Conservation (phyloP, 2,888 invertebrate species). For the Tiliacea citrago region DNA sequence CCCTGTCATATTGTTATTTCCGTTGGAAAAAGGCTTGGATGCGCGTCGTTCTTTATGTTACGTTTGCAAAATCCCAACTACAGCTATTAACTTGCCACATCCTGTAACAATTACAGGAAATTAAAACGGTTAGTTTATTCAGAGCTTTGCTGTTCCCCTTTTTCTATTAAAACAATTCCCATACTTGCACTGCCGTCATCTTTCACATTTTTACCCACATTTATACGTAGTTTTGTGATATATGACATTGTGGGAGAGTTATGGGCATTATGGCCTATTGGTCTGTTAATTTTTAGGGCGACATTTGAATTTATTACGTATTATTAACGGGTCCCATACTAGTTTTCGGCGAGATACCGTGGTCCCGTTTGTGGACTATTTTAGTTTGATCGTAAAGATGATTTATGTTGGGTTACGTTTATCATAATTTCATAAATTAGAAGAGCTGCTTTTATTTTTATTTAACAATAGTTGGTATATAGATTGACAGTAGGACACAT, state of each 20-base stretch:
- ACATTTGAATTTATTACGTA: constrained; percentile 67
- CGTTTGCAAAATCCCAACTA: neutral
- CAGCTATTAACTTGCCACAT: neutral
- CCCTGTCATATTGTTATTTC: neutral
- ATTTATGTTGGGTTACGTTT: constrained; percentile 11
- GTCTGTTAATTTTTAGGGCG: constrained; percentile 69
- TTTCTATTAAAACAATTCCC: constrained; percentile 12
- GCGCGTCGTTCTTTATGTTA: neutral
- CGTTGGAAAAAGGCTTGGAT: no score
- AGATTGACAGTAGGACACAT: neutral
- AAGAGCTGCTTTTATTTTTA: neutral
- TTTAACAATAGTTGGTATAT: no score
- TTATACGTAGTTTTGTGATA: constrained; percentile 26
- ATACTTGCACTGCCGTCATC: constrained; percentile 11
- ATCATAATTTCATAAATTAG: neutral
- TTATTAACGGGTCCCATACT: constrained; percentile 57
- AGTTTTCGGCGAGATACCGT: constrained; percentile 36
- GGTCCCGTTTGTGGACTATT: constrained; percentile 11
- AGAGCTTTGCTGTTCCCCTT: constrained; percentile 26
- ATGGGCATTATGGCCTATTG: constrained; percentile 48
- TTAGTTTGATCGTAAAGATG: constrained; percentile 19
- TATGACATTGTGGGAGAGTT: constrained; percentile 74
- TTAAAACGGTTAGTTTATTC: constrained; percentile 35
- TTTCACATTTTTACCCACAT: constrained; percentile 61
- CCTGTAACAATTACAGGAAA: constrained; percentile 24